Base-by-base conservation (phyloP, 2,888 invertebrate genomes). In the Erebia palarica region DNA sequence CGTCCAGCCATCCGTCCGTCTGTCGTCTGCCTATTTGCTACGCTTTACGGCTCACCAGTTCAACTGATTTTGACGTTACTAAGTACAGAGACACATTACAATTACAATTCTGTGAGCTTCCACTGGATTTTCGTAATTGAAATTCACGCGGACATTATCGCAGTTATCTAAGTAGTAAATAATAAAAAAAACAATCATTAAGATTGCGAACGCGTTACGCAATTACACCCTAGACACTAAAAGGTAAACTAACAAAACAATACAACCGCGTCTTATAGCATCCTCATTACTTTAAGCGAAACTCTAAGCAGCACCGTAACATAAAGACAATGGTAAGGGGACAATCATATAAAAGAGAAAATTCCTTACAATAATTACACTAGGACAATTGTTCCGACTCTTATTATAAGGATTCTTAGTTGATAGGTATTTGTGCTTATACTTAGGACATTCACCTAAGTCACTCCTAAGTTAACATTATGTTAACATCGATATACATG, bases 201-300 rank as follows among this genome's bases (percentile, higher is more conserved):
- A 5, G 47, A 47, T 47, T 47, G 55, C 10, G 9, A 55, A 55
- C 8, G 7, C 51, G 16, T 55, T 10, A 16, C 16, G 18, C 18
- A 55, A 55, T 55, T 18, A 18, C 10, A 55, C 16, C 55, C 55
- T 49, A 64, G 42, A 70, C 51, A 69, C 53, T 60, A 69, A 47
- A 58, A 63, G 57, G 63, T 42, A 14, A 71, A 58, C 66, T 71
- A 61, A 70, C 70, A 67, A 64, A 71, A 61, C 55, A 64, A 71
- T 67, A 63, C 9, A 61, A 65, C 68, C 59, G 47, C 65, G 60
- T 71, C 68, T 69, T 65, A 65, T 64, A 42, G 27, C 58, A 36
- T 61, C 60, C 71, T 71, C 71, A 74, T 74, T 74, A 72, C 72
- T 72, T 72, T 61, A 74, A 74, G 63, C 61, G 68, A 71, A 72